These are phyloP conservation scores for Chloroceryle inda DNA, from an alignment of 2,797 vertebrate species.

Conservation along the genomic window DNA sequence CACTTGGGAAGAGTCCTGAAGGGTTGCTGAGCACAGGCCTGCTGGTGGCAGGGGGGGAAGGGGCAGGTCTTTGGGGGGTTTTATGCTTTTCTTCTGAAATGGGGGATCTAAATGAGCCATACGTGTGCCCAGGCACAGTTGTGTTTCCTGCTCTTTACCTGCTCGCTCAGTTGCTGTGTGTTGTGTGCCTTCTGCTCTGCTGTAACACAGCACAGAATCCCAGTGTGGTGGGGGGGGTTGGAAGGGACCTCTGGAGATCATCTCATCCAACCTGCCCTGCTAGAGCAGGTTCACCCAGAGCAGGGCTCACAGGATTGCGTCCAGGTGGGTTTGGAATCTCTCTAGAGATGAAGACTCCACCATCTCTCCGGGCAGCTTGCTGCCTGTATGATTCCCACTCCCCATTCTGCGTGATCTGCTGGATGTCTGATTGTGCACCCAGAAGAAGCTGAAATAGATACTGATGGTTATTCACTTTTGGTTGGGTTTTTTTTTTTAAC, in stretches of 20 bases:
- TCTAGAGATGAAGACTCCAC: too few relatives aligned
- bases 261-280: too few relatives aligned
- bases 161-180: not conserved
- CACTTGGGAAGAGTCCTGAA: not conserved
- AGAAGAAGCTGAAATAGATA: slow-evolving; percentile 40
- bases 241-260: too few relatives aligned
- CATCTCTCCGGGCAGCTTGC: not conserved
- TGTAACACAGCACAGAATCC: not conserved
- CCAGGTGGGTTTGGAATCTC: too few relatives aligned
- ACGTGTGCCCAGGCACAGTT: fast-evolving
- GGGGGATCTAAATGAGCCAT: not conserved
- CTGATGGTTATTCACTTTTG: slow-evolving; percentile 34
- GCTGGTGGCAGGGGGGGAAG: too few relatives aligned
- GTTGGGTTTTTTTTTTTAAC: slow-evolving; percentile 4
- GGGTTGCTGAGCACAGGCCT: not conserved
- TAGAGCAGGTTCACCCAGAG: too few relatives aligned
- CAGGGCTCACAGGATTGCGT: too few relatives aligned
- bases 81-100: not conserved
- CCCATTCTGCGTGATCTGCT: not conserved
- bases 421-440: not conserved
- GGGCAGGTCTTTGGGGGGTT: not conserved
- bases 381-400: not conserved
- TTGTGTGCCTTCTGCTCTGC: not conserved
- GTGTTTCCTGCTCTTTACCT: not conserved
- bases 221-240: too few relatives aligned